A percentile compares a stretch with the other conserved stretches of the same genome.
phyloP scores from a whole-genome alignment of 2,888 invertebrate genomes.

The Blera fallax region DNA sequence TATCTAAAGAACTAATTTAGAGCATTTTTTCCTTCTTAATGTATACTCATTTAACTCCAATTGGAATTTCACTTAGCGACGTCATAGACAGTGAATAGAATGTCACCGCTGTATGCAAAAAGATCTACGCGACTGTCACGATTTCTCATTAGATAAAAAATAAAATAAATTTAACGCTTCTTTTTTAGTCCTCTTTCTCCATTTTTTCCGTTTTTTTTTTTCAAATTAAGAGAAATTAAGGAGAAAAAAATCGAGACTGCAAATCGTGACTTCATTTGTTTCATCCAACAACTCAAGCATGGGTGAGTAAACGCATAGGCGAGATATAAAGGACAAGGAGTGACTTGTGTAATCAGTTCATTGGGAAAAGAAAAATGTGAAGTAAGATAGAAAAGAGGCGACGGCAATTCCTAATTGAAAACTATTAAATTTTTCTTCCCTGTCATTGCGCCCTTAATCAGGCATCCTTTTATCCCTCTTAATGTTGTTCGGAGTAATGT shows the following conservation, averaged over 20 bases:
- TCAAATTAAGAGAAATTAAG: slow-evolving; percentile 61
- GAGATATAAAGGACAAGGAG: slow-evolving; percentile 45
- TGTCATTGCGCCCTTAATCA: slow-evolving; percentile 58
- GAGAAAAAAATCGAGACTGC: slow-evolving; percentile 46
- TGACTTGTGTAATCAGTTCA: slow-evolving; percentile 60
- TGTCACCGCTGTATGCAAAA: slow-evolving; percentile 24
- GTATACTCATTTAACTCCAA: slow-evolving; percentile 53
- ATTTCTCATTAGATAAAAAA: slow-evolving; percentile 67
- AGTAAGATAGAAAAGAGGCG: slow-evolving; percentile 36
- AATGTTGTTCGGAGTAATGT: slow-evolving; percentile 1
- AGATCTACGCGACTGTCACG: slow-evolving; percentile 62
- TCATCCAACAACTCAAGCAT: slow-evolving; percentile 33
- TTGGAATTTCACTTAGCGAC: slow-evolving; percentile 67
- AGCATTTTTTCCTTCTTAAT: slow-evolving; percentile 31
- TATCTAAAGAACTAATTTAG: slow-evolving; percentile 18
- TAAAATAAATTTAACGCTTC: slow-evolving; percentile 60
- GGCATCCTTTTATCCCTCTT: slow-evolving; percentile 34
- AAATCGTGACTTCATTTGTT: slow-evolving; percentile 67
- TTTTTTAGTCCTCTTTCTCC: slow-evolving; percentile 24
- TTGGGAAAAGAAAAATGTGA: slow-evolving; percentile 57
- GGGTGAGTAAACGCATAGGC: slow-evolving; percentile 45
- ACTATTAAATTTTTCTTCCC: slow-evolving; percentile 64
- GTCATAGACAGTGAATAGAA: slow-evolving; percentile 60
- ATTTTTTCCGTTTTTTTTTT: slow-evolving; percentile 27
- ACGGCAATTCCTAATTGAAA: slow-evolving; percentile 66